Percentiles rank a stretch among this genome's conserved stretches.
phyloP scores from a whole-genome alignment of 1,140 invertebrate species.

The Bombus difficillimus region DNA sequence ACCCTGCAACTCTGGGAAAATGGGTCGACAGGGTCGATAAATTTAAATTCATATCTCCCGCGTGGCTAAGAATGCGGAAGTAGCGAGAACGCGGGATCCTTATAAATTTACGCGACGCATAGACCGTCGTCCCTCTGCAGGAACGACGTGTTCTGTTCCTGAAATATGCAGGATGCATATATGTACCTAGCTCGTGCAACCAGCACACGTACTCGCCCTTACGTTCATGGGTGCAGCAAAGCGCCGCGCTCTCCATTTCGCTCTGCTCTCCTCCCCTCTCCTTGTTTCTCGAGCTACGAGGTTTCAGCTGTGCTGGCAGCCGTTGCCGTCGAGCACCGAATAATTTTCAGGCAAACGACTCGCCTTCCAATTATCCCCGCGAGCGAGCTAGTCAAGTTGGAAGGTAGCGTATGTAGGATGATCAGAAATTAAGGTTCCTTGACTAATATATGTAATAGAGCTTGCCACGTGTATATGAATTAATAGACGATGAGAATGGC shows the following conservation, averaged over 20 bases:
- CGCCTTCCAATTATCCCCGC: not conserved
- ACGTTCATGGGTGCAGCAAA: not conserved
- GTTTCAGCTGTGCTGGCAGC: not conserved
- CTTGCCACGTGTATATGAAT: too few relatives aligned
- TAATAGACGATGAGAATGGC: too few relatives aligned
- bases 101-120: conserved; percentile 56
- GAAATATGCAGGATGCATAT: conserved; percentile 49
- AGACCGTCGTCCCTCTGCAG: not conserved
- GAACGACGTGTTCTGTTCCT: not conserved
- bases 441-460: too few relatives aligned
- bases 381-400: not conserved
- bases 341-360: not conserved
- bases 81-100: conserved; percentile 14
- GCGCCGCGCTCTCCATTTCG: not conserved
- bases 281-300: too few relatives aligned
- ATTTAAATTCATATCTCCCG: conserved; percentile 69
- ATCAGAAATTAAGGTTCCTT: too few relatives aligned
- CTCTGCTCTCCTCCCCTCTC: too few relatives aligned
- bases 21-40: conserved; percentile 40
- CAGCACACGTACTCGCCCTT: not conserved
- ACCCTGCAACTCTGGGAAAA: conserved; percentile 14
- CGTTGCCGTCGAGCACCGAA: not conserved
- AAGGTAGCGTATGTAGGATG: too few relatives aligned
- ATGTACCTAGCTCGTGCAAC: not conserved
- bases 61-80: conserved; percentile 54